A percentile compares a stretch with the other conserved stretches of the same genome.
Conservation (phyloP, 2,113 vertebrate genomes). For the Aix galericulata region DNA sequence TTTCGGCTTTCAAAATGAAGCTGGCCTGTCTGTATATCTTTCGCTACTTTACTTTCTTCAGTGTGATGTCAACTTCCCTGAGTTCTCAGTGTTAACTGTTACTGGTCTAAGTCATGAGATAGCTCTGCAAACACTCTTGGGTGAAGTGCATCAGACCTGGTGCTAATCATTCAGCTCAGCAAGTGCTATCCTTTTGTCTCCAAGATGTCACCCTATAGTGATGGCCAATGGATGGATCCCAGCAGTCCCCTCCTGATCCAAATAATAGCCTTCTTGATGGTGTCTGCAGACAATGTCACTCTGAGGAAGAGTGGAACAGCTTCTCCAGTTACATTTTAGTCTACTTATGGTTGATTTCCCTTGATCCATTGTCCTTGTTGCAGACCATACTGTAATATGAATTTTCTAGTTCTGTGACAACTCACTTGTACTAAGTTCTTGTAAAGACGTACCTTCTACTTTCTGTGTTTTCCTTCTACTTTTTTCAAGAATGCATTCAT, state of each 20-base stretch:
- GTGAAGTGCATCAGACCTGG: background rate
- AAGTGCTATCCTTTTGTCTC: background rate
- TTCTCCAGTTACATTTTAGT: background rate
- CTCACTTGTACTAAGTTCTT: background rate
- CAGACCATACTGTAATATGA: background rate
- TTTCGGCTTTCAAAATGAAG: background rate
- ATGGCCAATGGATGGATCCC: background rate
- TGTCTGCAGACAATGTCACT: background rate
- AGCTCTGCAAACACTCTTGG: background rate
- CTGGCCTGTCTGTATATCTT: background rate
- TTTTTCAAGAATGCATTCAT: background rate
- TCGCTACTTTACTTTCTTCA: background rate
- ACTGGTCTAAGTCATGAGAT: background rate
- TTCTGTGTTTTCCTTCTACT: background rate
- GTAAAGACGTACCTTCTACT: background rate
- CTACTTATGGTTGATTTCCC: background rate
- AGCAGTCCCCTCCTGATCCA: background rate
- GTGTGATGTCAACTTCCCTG: background rate
- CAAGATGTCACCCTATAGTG: background rate
- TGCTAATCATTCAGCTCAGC: background rate
- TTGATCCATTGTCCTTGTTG: background rate
- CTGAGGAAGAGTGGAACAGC: background rate
- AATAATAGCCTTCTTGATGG: background rate
- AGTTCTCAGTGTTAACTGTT: background rate
- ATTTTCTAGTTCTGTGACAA: background rate